These are phyloP conservation scores for Pipistrellus kuhlii DNA, from an alignment of 2,797 vertebrate genomes.

Conservation along the genomic window DNA sequence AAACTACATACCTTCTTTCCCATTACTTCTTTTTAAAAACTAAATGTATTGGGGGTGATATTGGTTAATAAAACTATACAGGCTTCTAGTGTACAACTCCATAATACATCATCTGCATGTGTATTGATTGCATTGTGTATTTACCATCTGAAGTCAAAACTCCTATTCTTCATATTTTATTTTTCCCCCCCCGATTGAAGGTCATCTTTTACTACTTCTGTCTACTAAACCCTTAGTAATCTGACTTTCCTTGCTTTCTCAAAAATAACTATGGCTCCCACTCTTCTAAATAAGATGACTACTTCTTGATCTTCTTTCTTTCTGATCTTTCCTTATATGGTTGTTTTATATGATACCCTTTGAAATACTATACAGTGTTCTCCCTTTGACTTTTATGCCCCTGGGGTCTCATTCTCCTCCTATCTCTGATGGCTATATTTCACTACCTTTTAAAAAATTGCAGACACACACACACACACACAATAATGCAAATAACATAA, in stretches of 20 bases:
- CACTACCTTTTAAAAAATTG: background rate
- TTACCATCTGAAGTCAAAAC: background rate
- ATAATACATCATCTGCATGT: background rate
- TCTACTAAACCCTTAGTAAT: background rate
- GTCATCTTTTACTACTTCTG: background rate
- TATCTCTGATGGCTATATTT: background rate
- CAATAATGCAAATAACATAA: background rate
- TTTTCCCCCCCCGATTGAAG: background rate
- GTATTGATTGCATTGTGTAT: background rate
- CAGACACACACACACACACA: background rate
- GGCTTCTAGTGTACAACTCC: background rate
- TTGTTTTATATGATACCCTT: background rate
- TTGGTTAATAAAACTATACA: background rate
- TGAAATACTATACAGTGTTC: background rate
- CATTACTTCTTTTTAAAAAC: background rate
- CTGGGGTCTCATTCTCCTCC: background rate
- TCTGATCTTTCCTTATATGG: background rate
- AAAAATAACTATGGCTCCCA: background rate
- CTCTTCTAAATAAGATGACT: conserved; percentile 4
- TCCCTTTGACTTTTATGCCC: background rate
- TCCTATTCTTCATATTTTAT: background rate
- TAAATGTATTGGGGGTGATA: background rate
- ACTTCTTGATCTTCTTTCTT: background rate
- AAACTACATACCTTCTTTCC: background rate
- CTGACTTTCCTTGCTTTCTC: background rate